These are phyloP conservation scores for Nyctibius bracteatus DNA, from an alignment of 2,113 vertebrate genomes.

Conservation along the genomic window DNA sequence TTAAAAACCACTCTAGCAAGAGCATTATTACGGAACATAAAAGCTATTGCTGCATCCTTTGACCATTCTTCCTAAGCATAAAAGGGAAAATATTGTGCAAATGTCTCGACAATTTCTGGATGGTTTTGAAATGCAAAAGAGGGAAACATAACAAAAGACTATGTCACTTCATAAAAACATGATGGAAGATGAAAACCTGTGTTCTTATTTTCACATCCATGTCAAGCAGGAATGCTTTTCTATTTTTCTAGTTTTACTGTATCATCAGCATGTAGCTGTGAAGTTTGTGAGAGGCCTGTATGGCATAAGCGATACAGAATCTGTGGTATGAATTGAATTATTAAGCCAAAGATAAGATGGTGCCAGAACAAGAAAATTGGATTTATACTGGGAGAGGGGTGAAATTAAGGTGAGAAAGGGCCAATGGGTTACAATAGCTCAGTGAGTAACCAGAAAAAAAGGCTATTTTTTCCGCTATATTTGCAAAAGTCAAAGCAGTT, in stretches of 20 bases:
- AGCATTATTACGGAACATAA: neutral
- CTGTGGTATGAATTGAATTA: neutral
- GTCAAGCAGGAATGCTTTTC: neutral
- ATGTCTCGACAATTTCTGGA: neutral
- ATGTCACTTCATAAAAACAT: neutral
- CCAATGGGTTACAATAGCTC: neutral
- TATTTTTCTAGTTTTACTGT: neutral
- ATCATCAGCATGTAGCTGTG: neutral
- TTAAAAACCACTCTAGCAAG: neutral
- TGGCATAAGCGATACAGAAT: neutral
- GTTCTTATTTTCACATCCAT: neutral
- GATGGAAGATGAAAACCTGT: neutral
- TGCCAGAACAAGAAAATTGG: neutral
- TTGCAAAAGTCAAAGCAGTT: neutral
- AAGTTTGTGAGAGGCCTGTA: neutral
- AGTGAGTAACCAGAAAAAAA: neutral
- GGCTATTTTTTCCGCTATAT: neutral
- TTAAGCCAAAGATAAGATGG: neutral
- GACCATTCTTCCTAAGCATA: neutral
- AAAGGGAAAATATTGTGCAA: neutral
- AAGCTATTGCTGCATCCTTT: neutral
- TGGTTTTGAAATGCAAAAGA: neutral
- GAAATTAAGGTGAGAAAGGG: slow-evolving; percentile 8
- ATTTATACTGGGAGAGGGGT: neutral
- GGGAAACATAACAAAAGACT: neutral